A percentile compares a stretch with the other conserved stretches of the same genome.
These are phyloP conservation scores for Heterotis niloticus DNA, from an alignment of 2,113 vertebrate genomes.

Conservation along the genomic window DNA sequence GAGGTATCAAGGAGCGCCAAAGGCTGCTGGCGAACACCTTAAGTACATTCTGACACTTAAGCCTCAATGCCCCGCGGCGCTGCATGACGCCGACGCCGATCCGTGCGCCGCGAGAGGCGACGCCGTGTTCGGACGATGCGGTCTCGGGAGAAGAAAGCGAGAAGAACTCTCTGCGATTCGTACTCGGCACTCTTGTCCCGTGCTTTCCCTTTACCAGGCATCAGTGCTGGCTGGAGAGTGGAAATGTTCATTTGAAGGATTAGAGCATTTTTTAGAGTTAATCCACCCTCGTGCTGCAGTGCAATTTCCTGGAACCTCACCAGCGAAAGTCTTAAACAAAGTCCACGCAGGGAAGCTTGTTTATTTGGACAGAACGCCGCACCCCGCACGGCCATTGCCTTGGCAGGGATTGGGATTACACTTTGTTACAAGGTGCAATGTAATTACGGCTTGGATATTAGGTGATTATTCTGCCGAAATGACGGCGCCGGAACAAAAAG, in stretches of 20 bases:
- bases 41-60: background rate
- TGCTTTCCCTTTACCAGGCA: background rate
- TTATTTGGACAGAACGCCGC: slow-evolving; percentile 43
- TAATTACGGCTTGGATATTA: slow-evolving; percentile 63
- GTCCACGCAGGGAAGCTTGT: slow-evolving; percentile 29
- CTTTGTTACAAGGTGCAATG: slow-evolving; percentile 53
- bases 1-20: background rate
- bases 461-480: slow-evolving; percentile 46
- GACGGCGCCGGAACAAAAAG: slow-evolving; percentile 51
- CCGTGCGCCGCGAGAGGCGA: too few species aligned
- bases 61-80: background rate
- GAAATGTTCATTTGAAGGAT: slow-evolving; percentile 20
- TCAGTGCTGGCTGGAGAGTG: background rate
- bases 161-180: background rate
- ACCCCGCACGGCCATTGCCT: slow-evolving; percentile 56
- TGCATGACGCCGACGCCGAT: too few species aligned
- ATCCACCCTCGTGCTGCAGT: background rate
- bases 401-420: slow-evolving; percentile 52
- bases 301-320: background rate
- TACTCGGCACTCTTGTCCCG: background rate
- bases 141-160: background rate
- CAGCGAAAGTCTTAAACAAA: background rate
- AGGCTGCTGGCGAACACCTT: background rate
- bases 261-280: slow-evolving; percentile 7
- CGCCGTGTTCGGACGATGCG: too few species aligned